Conservation (phyloP, 2,797 vertebrate species). For the Zalophus californianus region DNA sequence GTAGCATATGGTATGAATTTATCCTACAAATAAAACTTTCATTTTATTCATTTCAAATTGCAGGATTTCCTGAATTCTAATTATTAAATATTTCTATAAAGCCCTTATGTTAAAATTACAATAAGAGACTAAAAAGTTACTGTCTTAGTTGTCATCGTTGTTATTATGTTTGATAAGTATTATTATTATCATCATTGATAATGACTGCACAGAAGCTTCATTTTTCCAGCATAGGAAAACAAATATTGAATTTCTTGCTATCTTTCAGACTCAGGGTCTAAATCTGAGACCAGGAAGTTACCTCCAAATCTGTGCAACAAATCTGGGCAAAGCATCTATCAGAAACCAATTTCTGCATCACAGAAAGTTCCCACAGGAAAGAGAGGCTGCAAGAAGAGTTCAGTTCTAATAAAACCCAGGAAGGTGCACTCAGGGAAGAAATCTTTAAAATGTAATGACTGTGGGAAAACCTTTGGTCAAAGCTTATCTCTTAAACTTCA, state of each 20-base stretch:
- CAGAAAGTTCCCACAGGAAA: not conserved
- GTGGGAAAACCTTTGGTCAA: slow-evolving; percentile 77
- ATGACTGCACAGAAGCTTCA: not conserved
- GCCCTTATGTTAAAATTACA: not conserved
- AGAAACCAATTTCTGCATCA: slow-evolving; percentile 22
- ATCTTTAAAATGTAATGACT: slow-evolving; percentile 69
- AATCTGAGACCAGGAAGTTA: slow-evolving; percentile 65
- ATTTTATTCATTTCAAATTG: not conserved
- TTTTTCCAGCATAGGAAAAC: not conserved
- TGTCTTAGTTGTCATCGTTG: not conserved
- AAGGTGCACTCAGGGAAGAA: slow-evolving; percentile 65
- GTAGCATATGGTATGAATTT: not conserved
- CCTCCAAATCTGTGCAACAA: not conserved
- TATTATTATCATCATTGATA: not conserved
- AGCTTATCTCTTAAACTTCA: slow-evolving; percentile 72
- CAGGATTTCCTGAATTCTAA: not conserved
- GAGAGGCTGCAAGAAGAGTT: slow-evolving; percentile 34
- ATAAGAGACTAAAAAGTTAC: not conserved
- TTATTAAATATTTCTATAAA: slow-evolving; percentile 10
- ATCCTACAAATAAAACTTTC: not conserved
- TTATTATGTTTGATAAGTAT: not conserved
- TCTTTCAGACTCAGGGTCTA: slow-evolving; percentile 72
- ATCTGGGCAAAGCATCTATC: slow-evolving; percentile 20
- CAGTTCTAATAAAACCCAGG: slow-evolving; percentile 47
- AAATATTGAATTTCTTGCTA: slow-evolving; percentile 63